Evolutionary conservation across 2,113 vertebrate species (phyloP).

Genomic region (Menura novaehollandiae): DNA sequence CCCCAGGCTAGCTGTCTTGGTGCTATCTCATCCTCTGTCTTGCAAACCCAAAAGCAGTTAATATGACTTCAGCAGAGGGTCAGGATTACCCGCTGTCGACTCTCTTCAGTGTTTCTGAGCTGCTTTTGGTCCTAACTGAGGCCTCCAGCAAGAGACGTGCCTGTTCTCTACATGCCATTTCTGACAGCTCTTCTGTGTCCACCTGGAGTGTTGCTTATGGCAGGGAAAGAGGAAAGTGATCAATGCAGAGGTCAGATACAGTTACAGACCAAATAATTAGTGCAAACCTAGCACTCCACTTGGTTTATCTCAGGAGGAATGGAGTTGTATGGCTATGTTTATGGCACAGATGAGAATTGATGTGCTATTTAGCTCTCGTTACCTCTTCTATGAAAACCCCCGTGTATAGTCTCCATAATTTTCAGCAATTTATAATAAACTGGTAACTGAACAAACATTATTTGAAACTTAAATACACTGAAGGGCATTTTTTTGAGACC

Average conservation of each 20-base stretch:
- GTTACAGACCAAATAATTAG: not conserved
- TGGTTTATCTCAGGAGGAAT: not conserved
- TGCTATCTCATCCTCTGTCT: constrained; percentile 34
- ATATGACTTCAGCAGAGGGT: constrained; percentile 24
- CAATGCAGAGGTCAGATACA: not conserved
- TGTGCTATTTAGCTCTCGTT: not conserved
- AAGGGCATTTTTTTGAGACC: not conserved
- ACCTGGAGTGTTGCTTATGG: not conserved
- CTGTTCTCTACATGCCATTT: not conserved
- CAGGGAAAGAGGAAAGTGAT: not conserved
- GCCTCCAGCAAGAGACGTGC: not conserved
- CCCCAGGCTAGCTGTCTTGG: constrained; percentile 70
- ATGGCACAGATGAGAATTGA: not conserved
- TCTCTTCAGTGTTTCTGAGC: not conserved
- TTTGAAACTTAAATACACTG: not conserved
- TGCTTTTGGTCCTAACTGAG: not conserved
- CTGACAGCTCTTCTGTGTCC: not conserved
- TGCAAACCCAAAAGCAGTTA: constrained; percentile 35
- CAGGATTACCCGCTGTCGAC: not conserved
- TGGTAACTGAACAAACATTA: not conserved
- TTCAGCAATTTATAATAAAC: not conserved
- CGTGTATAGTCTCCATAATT: not conserved
- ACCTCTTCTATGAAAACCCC: not conserved
- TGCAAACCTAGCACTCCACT: not conserved
- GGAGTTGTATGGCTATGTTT: not conserved